These are phyloP conservation scores for Anarrhichthys ocellatus DNA, from an alignment of 2,113 vertebrate genomes.

Conservation along the genomic window DNA sequence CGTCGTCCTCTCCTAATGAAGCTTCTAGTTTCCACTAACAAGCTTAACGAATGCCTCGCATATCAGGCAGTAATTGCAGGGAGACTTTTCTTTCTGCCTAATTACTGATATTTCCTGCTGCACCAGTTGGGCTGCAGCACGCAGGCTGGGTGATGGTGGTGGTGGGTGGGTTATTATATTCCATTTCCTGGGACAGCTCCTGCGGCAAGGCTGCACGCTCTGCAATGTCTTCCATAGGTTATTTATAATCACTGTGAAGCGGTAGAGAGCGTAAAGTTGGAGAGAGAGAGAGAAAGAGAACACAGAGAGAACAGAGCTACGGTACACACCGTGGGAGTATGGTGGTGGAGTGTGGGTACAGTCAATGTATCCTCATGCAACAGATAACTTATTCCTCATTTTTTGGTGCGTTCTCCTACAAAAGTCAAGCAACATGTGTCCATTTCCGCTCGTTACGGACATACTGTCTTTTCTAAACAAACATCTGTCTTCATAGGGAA, in stretches of 20 bases:
- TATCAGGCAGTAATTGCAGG: conserved; percentile 69
- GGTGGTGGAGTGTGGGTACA: background rate
- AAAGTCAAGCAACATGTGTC: background rate
- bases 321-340: conserved; percentile 1
- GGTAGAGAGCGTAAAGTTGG: conserved; percentile 20
- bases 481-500: background rate
- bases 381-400: background rate
- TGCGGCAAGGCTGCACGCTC: conserved; percentile 51
- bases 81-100: conserved; percentile 67
- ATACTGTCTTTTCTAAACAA: background rate
- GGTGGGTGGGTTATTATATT: conserved; percentile 57
- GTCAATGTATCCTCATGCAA: background rate
- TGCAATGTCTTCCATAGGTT: conserved; percentile 69
- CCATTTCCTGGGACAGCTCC: conserved; percentile 66
- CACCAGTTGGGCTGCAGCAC: conserved; percentile 62
- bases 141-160: background rate
- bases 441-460: background rate
- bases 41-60: conserved; percentile 68
- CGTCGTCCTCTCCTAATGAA: conserved; percentile 62
- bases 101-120: conserved; percentile 71
- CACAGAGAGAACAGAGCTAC: background rate
- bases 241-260: conserved; percentile 67
- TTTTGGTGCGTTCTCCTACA: background rate
- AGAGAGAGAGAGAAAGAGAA: background rate
- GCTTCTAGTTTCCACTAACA: conserved; percentile 68